Conservation (phyloP, 2,888 invertebrate species). For the Eupeodes luniger region DNA sequence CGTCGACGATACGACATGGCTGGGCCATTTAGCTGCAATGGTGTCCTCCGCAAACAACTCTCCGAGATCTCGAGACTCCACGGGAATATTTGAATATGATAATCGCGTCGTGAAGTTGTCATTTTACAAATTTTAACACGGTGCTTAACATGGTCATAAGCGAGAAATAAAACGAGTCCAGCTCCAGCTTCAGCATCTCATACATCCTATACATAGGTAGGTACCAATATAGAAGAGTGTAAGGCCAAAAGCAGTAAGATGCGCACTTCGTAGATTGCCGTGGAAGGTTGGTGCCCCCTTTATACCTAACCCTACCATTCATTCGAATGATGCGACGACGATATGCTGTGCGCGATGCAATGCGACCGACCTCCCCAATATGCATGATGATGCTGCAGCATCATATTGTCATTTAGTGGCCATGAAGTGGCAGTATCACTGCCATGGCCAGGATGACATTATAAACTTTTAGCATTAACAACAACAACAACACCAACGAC, state of each 20-base stretch:
- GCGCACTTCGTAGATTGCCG: constrained; percentile 57
- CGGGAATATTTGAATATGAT: constrained; percentile 78
- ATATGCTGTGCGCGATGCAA: neutral
- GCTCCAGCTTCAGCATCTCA: constrained; percentile 36
- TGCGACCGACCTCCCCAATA: constrained; percentile 38
- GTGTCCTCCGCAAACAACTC: constrained; percentile 12
- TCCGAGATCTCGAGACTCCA: constrained; percentile 38
- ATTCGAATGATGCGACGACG: constrained; percentile 4
- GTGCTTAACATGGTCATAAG: constrained; percentile 78
- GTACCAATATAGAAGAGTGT: constrained; percentile 8
- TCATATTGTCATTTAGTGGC: constrained; percentile 73
- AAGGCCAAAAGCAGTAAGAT: constrained; percentile 51
- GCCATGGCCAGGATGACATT: constrained; percentile 75
- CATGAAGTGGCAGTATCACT: constrained; percentile 76
- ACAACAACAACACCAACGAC: neutral
- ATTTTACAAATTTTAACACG: constrained; percentile 80
- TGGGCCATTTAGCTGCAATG: constrained; percentile 17
- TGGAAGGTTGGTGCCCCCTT: constrained; percentile 53
- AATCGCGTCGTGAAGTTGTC: constrained; percentile 80
- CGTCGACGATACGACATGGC: constrained; percentile 32
- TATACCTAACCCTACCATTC: neutral
- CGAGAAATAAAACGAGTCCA: constrained; percentile 75
- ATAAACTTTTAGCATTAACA: constrained; percentile 67
- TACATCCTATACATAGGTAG: too few relatives aligned
- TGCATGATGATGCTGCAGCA: constrained; percentile 29